phyloP scores from a whole-genome alignment of 1,140 invertebrate genomes.

The Trichoplusia ni region DNA sequence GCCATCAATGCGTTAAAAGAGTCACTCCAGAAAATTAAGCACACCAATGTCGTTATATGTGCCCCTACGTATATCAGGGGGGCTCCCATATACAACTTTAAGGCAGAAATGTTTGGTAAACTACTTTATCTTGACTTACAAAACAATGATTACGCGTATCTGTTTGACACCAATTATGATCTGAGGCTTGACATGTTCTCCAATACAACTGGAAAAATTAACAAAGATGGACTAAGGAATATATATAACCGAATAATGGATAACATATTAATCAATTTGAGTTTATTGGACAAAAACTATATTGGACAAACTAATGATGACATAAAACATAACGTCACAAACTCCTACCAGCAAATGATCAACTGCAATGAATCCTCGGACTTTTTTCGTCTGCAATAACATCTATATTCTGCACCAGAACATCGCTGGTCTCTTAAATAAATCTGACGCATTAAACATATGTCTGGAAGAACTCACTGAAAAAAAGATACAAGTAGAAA shows the following conservation, averaged over 20 bases:
- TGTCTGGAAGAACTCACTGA: background rate
- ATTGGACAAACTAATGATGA: background rate
- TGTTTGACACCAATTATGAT: background rate
- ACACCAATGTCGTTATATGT: background rate
- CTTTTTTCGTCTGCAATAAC: background rate
- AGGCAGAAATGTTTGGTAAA: background rate
- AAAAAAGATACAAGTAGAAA: background rate
- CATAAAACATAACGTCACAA: too few relatives aligned
- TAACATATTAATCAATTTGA: background rate
- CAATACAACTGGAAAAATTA: background rate
- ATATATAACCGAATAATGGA: background rate
- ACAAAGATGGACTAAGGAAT: background rate
- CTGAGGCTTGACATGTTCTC: background rate
- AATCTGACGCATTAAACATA: background rate
- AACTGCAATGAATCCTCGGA: background rate
- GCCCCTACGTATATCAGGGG: background rate
- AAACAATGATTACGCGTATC: background rate
- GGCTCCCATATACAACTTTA: background rate
- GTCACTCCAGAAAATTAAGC: background rate
- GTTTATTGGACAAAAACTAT: background rate
- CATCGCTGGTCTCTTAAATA: too few relatives aligned
- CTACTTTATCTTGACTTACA: background rate
- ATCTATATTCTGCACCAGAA: background rate
- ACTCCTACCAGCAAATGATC: too few relatives aligned
- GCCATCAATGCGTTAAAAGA: background rate